Conservation (phyloP, 64 coral and sea anemone genomes). For the Acropora yongei region DNA sequence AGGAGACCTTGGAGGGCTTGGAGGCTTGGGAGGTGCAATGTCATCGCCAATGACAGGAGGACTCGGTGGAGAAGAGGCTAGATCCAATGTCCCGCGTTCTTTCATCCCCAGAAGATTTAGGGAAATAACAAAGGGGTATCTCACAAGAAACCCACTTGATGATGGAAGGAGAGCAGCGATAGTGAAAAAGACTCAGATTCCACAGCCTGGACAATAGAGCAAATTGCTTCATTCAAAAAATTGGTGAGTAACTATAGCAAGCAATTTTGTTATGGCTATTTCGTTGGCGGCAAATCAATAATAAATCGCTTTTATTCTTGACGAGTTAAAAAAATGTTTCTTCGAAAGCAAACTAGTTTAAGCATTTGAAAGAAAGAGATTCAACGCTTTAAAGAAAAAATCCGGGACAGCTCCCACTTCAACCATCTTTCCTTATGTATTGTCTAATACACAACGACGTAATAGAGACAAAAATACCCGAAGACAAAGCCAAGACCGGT, state of each 20-base stretch:
- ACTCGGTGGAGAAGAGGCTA: conserved; percentile 60
- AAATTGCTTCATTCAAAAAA: not conserved
- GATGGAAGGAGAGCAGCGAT: conserved; percentile 74
- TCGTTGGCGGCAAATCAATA: too few relatives aligned
- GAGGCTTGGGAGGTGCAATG: conserved; percentile 17
- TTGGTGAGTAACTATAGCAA: not conserved
- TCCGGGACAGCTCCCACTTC: too few relatives aligned
- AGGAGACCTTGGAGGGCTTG: conserved; percentile 67
- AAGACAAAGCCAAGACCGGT: too few relatives aligned
- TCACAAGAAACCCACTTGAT: conserved; percentile 66
- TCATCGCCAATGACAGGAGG: conserved; percentile 17
- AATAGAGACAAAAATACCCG: too few relatives aligned
- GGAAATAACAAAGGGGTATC: conserved; percentile 55
- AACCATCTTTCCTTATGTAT: too few relatives aligned
- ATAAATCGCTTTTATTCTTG: too few relatives aligned
- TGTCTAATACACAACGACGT: too few relatives aligned
- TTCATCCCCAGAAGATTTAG: conserved; percentile 59
- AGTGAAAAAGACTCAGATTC: conserved; percentile 84
- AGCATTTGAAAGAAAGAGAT: too few relatives aligned
- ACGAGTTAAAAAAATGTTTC: too few relatives aligned
- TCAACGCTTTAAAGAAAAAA: too few relatives aligned
- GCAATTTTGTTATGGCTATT: too few relatives aligned
- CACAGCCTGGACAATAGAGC: conserved; percentile 37
- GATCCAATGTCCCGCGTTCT: conserved; percentile 64
- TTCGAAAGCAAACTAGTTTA: too few relatives aligned